phyloP scores from a whole-genome alignment of 2,113 vertebrate species.

The Verasper variegatus region DNA sequence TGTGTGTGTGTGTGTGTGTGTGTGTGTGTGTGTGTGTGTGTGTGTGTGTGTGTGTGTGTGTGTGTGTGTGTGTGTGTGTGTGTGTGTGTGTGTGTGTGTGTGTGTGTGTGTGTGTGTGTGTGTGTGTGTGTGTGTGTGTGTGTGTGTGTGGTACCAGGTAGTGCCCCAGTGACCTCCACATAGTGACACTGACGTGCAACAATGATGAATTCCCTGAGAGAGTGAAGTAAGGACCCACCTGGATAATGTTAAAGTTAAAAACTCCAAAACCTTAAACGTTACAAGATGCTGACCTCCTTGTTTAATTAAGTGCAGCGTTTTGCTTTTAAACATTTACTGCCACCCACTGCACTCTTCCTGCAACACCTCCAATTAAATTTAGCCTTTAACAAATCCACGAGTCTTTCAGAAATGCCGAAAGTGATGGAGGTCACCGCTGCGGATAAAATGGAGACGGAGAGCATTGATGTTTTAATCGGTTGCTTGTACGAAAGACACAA shows the following conservation, averaged over 20 bases:
- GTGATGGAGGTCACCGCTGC: slow-evolving; percentile 8
- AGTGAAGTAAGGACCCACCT: slow-evolving; percentile 71
- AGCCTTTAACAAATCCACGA: slow-evolving; percentile 47
- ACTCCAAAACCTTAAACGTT: slow-evolving; percentile 74
- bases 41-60: neutral
- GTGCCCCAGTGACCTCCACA: slow-evolving; percentile 66
- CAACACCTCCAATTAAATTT: slow-evolving; percentile 62
- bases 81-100: slow-evolving; percentile 7
- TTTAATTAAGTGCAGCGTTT: slow-evolving; percentile 78
- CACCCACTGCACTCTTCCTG: slow-evolving; percentile 67
- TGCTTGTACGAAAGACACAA: slow-evolving; percentile 11
- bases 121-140: neutral
- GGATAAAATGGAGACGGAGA: neutral
- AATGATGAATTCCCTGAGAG: slow-evolving; percentile 72
- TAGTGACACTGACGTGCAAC: slow-evolving; percentile 67
- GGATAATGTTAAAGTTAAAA: slow-evolving; percentile 72
- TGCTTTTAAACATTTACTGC: slow-evolving; percentile 73
- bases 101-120: neutral
- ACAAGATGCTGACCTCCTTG: slow-evolving; percentile 75
- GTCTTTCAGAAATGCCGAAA: slow-evolving; percentile 53
- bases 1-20: slow-evolving; percentile 5
- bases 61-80: slow-evolving; percentile 24
- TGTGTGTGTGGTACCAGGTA: slow-evolving; percentile 47
- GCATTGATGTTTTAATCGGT: neutral
- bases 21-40: neutral